Evolutionary conservation across 92 coral and sea anemone genomes (phyloP).

Genomic region (Siderastrea siderea): DNA sequence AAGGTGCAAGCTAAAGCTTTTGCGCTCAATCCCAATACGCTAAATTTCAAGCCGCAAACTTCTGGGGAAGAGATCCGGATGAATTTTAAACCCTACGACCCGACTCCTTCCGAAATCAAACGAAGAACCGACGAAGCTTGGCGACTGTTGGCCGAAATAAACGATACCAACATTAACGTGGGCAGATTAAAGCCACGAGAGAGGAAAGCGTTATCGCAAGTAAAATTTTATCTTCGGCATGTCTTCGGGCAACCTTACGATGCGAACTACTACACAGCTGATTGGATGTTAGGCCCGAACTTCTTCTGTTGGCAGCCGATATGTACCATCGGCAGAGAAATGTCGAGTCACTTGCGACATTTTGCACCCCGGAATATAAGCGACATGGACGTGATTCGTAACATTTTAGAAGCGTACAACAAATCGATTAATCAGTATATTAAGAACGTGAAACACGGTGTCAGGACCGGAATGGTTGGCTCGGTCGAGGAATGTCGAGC

Average conservation of each 20-base stretch:
- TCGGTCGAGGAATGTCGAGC: constrained; percentile 87
- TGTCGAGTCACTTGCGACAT: constrained; percentile 41
- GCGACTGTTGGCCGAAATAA: constrained; percentile 68
- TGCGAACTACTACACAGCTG: constrained; percentile 77
- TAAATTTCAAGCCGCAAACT: constrained; percentile 33
- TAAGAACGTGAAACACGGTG: constrained; percentile 83
- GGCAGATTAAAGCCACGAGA: constrained; percentile 77
- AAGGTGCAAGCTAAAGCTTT: constrained; percentile 64
- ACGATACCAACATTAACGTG: constrained; percentile 49
- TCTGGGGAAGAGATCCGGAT: constrained; percentile 47
- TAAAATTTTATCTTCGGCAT: constrained; percentile 77
- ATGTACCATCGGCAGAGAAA: constrained; percentile 63
- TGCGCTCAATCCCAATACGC: constrained; percentile 68
- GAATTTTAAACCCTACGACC: constrained; percentile 70
- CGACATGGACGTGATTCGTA: constrained; percentile 66
- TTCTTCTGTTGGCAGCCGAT: constrained; percentile 89
- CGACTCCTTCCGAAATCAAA: constrained; percentile 77
- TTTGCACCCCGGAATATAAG: constrained; percentile 63
- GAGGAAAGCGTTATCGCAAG: constrained; percentile 84
- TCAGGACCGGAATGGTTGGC: constrained; percentile 91
- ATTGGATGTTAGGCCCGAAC: constrained; percentile 94
- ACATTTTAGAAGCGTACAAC: constrained; percentile 63
- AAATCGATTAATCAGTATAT: constrained; percentile 70
- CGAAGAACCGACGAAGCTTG: constrained; percentile 79
- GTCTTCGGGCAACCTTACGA: constrained; percentile 85